Conservation (phyloP, 1,140 invertebrate species). For the Papilio xuthus region DNA sequence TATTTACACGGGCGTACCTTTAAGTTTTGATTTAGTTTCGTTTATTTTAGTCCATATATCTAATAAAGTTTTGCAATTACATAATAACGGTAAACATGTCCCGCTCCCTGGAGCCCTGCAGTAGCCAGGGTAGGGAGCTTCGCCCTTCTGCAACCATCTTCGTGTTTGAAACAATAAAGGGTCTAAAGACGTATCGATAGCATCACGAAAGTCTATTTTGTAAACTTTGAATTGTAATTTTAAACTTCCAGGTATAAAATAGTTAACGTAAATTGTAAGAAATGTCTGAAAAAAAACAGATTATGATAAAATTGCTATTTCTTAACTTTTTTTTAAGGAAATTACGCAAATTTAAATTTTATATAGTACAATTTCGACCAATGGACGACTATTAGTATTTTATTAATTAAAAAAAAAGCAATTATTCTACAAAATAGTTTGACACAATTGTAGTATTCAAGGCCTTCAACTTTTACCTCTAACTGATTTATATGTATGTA, state of each 20-base stretch:
- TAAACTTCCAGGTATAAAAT: constrained; percentile 57
- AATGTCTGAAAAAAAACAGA: constrained; percentile 40
- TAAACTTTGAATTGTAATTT: constrained; percentile 45
- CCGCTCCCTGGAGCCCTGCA: constrained; percentile 64
- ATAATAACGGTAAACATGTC: constrained; percentile 61
- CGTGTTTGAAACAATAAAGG: constrained; percentile 46
- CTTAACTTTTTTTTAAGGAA: no score
- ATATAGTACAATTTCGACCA: no score
- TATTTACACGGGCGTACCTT: background rate
- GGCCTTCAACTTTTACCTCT: constrained; percentile 17
- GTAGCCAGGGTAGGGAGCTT: constrained; percentile 71
- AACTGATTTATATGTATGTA: constrained; percentile 3
- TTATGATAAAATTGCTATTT: constrained; percentile 27
- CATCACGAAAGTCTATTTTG: constrained; percentile 42
- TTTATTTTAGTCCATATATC: constrained; percentile 60
- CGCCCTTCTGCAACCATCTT: constrained; percentile 61
- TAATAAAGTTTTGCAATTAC: constrained; percentile 63
- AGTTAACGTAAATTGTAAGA: constrained; percentile 57
- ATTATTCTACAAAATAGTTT: background rate
- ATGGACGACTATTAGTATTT: no score
- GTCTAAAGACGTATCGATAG: constrained; percentile 39
- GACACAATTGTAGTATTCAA: constrained; percentile 18
- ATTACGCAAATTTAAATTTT: no score
- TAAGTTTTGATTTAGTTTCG: constrained; percentile 27
- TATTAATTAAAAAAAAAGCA: background rate